Evolutionary conservation across 2,888 invertebrate species (phyloP).

Genomic region (Pandemis cinnamomeana): DNA sequence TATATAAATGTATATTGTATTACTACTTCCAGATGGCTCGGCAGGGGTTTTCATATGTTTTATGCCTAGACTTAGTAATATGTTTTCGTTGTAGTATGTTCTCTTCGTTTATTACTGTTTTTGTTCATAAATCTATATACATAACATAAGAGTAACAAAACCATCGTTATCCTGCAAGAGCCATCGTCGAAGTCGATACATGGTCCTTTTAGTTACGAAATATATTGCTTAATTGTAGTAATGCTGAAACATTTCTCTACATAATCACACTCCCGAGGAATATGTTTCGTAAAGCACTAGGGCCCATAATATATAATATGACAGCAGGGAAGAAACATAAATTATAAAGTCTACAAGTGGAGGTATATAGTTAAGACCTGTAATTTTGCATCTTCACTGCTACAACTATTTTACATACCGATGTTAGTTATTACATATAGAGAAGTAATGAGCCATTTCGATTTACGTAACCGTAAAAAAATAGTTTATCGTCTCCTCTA

Average conservation of each 20-base stretch:
- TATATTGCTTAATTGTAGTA: conserved; percentile 45
- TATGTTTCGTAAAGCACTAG: conserved; percentile 63
- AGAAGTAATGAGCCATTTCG: conserved; percentile 72
- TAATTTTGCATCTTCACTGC: conserved; percentile 66
- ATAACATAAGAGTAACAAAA: conserved; percentile 47
- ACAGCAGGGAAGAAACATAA: conserved; percentile 62
- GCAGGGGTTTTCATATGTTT: conserved; percentile 63
- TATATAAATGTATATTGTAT: conserved; percentile 66
- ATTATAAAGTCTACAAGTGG: conserved; percentile 47
- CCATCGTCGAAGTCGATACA: conserved; percentile 53
- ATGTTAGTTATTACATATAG: conserved; percentile 78
- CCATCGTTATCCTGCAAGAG: conserved; percentile 66
- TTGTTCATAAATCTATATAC: conserved; percentile 59
- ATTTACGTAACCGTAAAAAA: conserved; percentile 68
- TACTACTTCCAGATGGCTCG: conserved; percentile 60
- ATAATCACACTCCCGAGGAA: conserved; percentile 42
- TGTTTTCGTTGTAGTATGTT: conserved; percentile 80
- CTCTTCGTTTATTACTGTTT: conserved; percentile 73
- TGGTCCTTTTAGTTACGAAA: conserved; percentile 62
- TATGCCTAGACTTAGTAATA: conserved; percentile 75
- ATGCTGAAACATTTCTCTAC: conserved; percentile 35
- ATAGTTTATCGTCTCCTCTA: conserved; percentile 67
- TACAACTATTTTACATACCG: conserved; percentile 81
- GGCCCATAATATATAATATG: conserved; percentile 48
- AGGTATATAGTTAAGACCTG: conserved; percentile 47